A percentile compares a stretch with the other conserved stretches of the same genome.
Conservation (phyloP, 2,113 vertebrate species). For the Sardina pilchardus region DNA sequence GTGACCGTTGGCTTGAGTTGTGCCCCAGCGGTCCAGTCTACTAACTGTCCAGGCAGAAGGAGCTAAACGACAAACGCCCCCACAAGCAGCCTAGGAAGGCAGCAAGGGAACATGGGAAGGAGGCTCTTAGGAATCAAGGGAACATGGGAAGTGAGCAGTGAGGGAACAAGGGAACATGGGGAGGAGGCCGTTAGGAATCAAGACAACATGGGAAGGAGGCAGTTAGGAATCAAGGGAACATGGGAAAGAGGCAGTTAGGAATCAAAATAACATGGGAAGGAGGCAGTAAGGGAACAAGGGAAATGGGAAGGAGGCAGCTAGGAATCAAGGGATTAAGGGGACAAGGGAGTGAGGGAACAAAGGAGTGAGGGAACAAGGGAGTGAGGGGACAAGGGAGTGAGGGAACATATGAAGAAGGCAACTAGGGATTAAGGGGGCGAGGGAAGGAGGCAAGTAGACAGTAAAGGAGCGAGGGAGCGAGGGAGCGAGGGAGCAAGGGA, state of each 20-base stretch:
- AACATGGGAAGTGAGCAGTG: neutral
- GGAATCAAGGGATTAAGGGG: too few relatives aligned
- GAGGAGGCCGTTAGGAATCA: neutral
- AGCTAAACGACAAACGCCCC: neutral
- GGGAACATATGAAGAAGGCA: too few relatives aligned
- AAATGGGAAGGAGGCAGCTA: neutral
- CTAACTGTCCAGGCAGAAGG: neutral
- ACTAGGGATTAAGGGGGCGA: neutral
- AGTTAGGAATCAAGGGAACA: too few relatives aligned
- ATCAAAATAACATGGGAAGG: too few relatives aligned
- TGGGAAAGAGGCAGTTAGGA: too few relatives aligned
- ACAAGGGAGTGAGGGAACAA: too few relatives aligned
- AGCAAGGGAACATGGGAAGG: neutral
- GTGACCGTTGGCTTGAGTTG: neutral
- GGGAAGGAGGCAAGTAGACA: too few relatives aligned
- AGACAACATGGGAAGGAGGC: neutral
- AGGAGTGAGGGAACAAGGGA: too few relatives aligned
- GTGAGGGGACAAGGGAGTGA: too few relatives aligned
- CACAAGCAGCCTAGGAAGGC: neutral
- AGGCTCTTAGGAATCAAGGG: neutral
- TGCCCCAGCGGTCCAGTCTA: neutral
- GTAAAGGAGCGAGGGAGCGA: neutral
- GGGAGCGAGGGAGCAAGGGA: neutral
- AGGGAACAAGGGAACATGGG: neutral
- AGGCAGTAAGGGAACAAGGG: too few relatives aligned